Percentiles rank a stretch among this genome's conserved stretches.
These are phyloP conservation scores for Drosophila grimshawi DNA, from an alignment of 1,140 invertebrate genomes.

Conservation along the genomic window DNA sequence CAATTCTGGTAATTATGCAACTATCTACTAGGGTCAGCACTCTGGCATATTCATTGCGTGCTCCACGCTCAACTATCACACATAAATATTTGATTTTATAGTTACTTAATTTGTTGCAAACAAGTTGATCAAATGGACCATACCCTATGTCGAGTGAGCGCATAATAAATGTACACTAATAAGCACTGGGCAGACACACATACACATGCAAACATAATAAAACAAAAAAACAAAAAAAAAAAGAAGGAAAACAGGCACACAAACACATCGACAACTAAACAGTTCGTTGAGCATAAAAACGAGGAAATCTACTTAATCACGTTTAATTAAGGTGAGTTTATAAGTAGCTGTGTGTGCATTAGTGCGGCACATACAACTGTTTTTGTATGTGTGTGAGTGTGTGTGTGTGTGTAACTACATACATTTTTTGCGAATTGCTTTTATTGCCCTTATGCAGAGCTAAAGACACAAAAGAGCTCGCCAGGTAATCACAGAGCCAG, in stretches of 20 bases:
- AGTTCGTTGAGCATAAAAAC: slow-evolving; percentile 81
- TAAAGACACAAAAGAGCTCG: slow-evolving; percentile 66
- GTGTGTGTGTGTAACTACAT: slow-evolving; percentile 28
- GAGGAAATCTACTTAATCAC: slow-evolving; percentile 83
- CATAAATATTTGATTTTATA: background rate
- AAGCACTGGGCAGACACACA: slow-evolving; percentile 54
- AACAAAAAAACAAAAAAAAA: slow-evolving; percentile 18
- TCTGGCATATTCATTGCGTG: too few species aligned
- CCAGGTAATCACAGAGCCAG: slow-evolving; percentile 38
- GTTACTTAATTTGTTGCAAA: slow-evolving; percentile 22
- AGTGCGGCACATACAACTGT: slow-evolving; percentile 9
- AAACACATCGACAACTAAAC: slow-evolving; percentile 74
- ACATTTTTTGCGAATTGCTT: slow-evolving; percentile 73
- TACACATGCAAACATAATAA: slow-evolving; percentile 10
- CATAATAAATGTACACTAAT: slow-evolving; percentile 66
- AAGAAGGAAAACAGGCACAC: slow-evolving; percentile 19
- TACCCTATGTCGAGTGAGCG: slow-evolving; percentile 16
- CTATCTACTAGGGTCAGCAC: background rate
- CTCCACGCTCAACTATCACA: background rate
- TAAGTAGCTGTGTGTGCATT: slow-evolving; percentile 62
- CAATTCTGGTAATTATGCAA: too few species aligned
- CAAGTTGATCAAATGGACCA: slow-evolving; percentile 12
- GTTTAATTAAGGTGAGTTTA: slow-evolving; percentile 83
- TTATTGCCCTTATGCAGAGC: slow-evolving; percentile 69
- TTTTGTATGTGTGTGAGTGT: slow-evolving; percentile 25